Base-by-base conservation (phyloP, 2,888 invertebrate species). In the Melikaiella ostensackeni region DNA sequence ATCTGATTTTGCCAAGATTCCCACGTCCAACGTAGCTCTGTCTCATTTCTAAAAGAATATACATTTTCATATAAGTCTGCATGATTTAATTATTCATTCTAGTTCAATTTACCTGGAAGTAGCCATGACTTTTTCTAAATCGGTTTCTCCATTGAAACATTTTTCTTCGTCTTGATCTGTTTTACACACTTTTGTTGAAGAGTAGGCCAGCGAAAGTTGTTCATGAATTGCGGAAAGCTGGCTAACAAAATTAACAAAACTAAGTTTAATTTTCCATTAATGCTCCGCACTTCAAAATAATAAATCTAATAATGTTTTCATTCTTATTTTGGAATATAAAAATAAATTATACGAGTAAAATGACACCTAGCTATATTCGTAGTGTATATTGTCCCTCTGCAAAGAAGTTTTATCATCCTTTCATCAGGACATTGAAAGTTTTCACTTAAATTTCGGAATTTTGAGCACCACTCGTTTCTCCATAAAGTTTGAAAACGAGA, bases 11-110 rank as follows among this genome's bases (percentile, higher is more conserved):
- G 92, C 96, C 96, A 96, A 7, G 92, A 91, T 21, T 92, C 87
- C 96, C 96, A 96, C 0, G 94, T 91, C 93, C 94, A 94, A 80
- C 91, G 91, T 75, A 95, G 90, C 66, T 94, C 92, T 5, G 91
- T 86, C 81, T 93, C 92, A 35, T 92, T 91, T 70, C 87, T 92
- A 76, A n/a, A 77, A 27, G 27, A 33, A 13, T 16, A 27, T 76
- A 13, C 3, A 50, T 19, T 21, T 55, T 7, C 8, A 21, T 9
- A 4, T 55, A 9, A 21, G 21, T 55, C 21, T 2, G 4, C 3
- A 55, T 21, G 1, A 8, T 11, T 1, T 11, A 1, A 9, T 55
- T 21, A 21, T 21, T 55, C 3, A n/a, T 2, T 50, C n/a, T 50
- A 21, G 9, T 8, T 50, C 2, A n/a, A 42, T 27, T 50, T 19